These are phyloP conservation scores for Drosophila sulfurigaster DNA, from an alignment of 1,140 invertebrate genomes.

Conservation along the genomic window DNA sequence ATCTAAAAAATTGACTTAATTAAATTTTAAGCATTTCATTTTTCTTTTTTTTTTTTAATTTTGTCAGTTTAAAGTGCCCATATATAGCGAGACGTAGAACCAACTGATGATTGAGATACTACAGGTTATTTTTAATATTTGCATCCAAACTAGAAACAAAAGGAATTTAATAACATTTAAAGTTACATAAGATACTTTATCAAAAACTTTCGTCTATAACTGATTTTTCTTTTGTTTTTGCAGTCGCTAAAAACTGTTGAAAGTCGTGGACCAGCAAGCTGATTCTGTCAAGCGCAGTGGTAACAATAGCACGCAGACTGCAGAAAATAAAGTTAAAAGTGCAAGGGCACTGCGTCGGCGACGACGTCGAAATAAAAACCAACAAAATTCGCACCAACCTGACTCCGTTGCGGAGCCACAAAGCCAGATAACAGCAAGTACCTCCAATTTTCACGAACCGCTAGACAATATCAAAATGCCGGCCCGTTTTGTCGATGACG, in stretches of 20 bases:
- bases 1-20: too few relatives aligned
- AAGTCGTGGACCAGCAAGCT: constrained; percentile 73
- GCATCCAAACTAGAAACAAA: too few relatives aligned
- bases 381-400: constrained; percentile 76
- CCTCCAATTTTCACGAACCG: constrained; percentile 48
- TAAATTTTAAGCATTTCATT: too few relatives aligned
- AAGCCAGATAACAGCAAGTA: constrained; percentile 76
- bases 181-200: too few relatives aligned
- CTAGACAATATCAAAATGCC: constrained; percentile 70
- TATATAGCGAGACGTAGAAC: too few relatives aligned
- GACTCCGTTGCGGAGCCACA: constrained; percentile 59
- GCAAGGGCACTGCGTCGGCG: constrained; percentile 73
- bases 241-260: constrained; percentile 63
- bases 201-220: not conserved
- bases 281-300: constrained; percentile 60
- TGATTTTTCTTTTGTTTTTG: constrained; percentile 18
- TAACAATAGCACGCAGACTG: constrained; percentile 39
- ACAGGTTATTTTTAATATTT: too few relatives aligned
- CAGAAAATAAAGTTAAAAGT: constrained; percentile 72
- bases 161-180: too few relatives aligned
- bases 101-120: too few relatives aligned
- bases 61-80: too few relatives aligned
- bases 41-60: too few relatives aligned
- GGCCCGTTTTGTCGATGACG: constrained; percentile 83
- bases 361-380: constrained; percentile 74